Conservation (phyloP, 2,797 vertebrate genomes). For the Coregonus sp. region DNA sequence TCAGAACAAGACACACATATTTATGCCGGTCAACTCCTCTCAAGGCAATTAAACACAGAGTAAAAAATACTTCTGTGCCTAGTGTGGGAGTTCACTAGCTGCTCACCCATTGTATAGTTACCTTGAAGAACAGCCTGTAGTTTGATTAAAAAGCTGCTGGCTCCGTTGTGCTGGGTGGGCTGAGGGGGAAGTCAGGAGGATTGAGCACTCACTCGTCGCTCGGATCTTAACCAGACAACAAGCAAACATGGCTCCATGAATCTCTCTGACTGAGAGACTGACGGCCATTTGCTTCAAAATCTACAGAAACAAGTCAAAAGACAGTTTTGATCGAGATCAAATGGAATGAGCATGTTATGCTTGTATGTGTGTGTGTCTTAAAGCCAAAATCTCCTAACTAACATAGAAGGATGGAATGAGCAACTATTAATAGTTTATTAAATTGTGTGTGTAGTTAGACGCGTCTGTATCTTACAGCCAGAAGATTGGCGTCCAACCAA, state of each 20-base stretch:
- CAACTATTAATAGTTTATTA: too few relatives aligned
- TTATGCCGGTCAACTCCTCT: background rate
- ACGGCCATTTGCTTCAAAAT: background rate
- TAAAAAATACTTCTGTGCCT: background rate
- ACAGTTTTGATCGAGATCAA: background rate
- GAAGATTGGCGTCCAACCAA: background rate
- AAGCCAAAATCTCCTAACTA: background rate
- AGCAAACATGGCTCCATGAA: slow-evolving; percentile 26
- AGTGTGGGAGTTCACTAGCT: slow-evolving; percentile 25
- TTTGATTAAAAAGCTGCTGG: slow-evolving; percentile 63
- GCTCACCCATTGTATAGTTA: slow-evolving; percentile 54
- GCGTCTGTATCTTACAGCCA: background rate
- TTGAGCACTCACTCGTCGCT: slow-evolving; percentile 60
- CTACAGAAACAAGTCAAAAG: background rate
- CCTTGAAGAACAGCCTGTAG: slow-evolving; percentile 55
- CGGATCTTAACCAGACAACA: slow-evolving; percentile 50
- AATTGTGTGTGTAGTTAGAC: slow-evolving; percentile 13
- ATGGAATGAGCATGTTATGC: background rate
- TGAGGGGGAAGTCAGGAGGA: slow-evolving; percentile 39
- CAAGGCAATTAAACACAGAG: background rate
- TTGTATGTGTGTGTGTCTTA: background rate
- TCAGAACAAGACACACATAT: background rate
- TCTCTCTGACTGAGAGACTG: background rate
- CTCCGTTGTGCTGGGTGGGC: slow-evolving; percentile 41
- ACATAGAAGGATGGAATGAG: too few relatives aligned